These are phyloP conservation scores for Margarornis squamiger DNA, from an alignment of 2,797 vertebrate species.

Conservation along the genomic window DNA sequence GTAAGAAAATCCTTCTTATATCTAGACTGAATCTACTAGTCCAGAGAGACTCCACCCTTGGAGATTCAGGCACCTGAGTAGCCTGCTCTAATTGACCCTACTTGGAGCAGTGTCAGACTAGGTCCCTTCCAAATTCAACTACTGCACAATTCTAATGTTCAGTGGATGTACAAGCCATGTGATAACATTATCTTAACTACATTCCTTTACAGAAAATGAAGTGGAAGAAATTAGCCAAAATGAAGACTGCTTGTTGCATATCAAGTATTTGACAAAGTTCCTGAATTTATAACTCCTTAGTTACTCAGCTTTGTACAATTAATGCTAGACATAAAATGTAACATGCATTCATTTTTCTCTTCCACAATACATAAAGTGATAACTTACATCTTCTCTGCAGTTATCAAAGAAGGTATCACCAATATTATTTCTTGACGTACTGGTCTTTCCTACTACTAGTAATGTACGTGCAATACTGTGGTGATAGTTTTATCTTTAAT, in stretches of 20 bases:
- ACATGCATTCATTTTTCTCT: not conserved
- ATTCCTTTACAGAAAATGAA: not conserved
- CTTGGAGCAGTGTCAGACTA: not conserved
- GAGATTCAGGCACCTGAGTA: not conserved
- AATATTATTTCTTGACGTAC: not conserved
- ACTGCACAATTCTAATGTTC: not conserved
- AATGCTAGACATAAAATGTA: not conserved
- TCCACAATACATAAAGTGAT: not conserved
- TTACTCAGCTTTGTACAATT: not conserved
- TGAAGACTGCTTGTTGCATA: not conserved
- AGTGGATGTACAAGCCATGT: not conserved
- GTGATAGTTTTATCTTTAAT: not conserved
- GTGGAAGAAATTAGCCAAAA: not conserved
- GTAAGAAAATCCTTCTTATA: not conserved
- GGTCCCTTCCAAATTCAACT: not conserved
- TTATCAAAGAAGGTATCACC: not conserved
- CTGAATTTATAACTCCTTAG: not conserved
- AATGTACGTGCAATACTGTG: not conserved
- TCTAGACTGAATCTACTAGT: not conserved
- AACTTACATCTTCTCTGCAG: not conserved
- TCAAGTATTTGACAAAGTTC: not conserved
- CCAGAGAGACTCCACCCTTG: not conserved
- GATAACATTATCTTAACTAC: not conserved
- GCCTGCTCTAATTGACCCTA: not conserved
- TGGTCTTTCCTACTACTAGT: not conserved